Base-by-base conservation (phyloP, 1,140 invertebrate genomes). In the Marisa cornuarietis region DNA sequence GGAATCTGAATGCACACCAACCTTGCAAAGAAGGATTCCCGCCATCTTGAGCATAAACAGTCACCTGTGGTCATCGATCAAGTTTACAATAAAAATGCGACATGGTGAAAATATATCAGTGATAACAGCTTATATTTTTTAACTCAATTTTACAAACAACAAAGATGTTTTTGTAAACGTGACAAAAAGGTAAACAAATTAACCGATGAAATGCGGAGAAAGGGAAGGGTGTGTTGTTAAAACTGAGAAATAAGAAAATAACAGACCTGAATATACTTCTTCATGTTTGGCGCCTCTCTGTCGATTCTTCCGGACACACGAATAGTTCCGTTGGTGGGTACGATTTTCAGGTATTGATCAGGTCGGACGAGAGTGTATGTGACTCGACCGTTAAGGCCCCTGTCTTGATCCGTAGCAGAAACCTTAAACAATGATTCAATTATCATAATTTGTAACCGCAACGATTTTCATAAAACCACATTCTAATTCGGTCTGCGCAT, bases 1-100 rank as follows among this genome's bases (percentile, higher is more conserved):
- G 91, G 0, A 98, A 93, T 52, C 93, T 91, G 14, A 98, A 88
- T 20, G 85, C 85, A 76, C 87, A 88, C 73, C 83, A 83, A 22
- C 83, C 83, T 68, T 86, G 85, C 10, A 86, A 82, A 7, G 83
- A 76, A 78, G 85, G 86, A 26, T 76, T 61, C 13, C 86, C 87
- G 26, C 85, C 80, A 80, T 88, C 87, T 52, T 83, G 63, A 72
- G 85, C 87, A 77, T 82, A 83, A 51, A 87, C 87, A 69, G 76
- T 83, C 16, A 88, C 85, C 87, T 88, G 65, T 22, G 80, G 75
- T 18, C 20, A 61, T 6, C 20, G 18, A 79, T 66, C 61, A 72
- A 0, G 22, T 72, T 42, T n/a, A 14, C 22, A 72, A 42, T 42
- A 72, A 72, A 42, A 7, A 13, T 72, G 71, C 1, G 13, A 42